phyloP scores from a whole-genome alignment of 2,113 vertebrate genomes.

The Pterophyllum scalare region DNA sequence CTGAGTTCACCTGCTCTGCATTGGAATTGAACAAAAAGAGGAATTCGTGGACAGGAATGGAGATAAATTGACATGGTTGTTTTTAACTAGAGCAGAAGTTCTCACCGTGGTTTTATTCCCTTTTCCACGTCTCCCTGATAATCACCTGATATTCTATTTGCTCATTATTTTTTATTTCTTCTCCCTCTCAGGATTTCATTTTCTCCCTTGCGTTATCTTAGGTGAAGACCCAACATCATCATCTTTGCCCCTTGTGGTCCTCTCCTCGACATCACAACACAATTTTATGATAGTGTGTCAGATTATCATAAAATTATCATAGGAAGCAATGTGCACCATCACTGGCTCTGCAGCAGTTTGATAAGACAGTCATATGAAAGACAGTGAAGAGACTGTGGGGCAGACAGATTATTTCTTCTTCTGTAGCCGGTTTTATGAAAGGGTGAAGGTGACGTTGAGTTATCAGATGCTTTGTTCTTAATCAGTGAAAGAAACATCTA shows the following conservation, averaged over 20 bases:
- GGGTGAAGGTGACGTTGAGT: background rate
- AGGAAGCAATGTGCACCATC: background rate
- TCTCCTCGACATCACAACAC: background rate
- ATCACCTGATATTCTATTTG: background rate
- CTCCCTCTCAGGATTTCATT: accelerated
- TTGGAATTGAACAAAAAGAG: background rate
- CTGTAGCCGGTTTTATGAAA: background rate
- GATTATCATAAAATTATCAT: background rate
- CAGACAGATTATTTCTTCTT: background rate
- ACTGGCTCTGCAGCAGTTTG: background rate
- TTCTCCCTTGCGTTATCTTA: background rate
- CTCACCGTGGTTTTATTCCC: background rate
- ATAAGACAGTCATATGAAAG: background rate
- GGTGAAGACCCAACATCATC: background rate
- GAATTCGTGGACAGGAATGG: background rate
- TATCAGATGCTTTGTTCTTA: background rate
- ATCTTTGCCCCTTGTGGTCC: background rate
- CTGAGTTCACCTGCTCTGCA: background rate
- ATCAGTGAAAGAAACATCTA: background rate
- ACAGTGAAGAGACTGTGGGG: background rate
- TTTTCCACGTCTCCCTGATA: background rate
- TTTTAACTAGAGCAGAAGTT: slow-evolving; percentile 20
- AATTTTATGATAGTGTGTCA: background rate
- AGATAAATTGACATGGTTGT: background rate
- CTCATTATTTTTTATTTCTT: background rate